A percentile compares a stretch with the other conserved stretches of the same genome.
Evolutionary conservation across 1,140 invertebrate species (phyloP).

Genomic region (Aphis gossypii): DNA sequence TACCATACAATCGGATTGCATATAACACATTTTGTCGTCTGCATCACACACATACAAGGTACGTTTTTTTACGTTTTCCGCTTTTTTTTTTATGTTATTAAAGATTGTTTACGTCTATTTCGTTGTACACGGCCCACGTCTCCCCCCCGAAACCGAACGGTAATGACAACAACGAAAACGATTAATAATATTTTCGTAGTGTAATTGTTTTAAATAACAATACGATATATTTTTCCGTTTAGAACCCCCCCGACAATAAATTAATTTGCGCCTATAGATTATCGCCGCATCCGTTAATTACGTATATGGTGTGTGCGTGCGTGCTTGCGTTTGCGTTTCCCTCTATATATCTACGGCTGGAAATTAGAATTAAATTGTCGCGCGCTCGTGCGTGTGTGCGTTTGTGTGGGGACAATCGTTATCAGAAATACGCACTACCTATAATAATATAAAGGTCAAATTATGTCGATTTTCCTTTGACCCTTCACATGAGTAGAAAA

Average conservation of each 20-base stretch:
- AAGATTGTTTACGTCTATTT: not conserved
- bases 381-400: not conserved
- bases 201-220: not conserved
- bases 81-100: not conserved
- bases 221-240: not conserved
- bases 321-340: not conserved
- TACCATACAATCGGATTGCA: slow-evolving; percentile 21
- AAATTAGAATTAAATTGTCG: not conserved
- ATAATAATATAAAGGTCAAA: slow-evolving; percentile 41
- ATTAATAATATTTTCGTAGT: not conserved
- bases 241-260: not conserved
- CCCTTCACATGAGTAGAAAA: not conserved
- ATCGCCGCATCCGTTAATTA: not conserved
- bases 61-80: not conserved
- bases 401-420: slow-evolving; percentile 7
- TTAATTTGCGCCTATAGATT: not conserved
- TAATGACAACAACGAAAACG: not conserved
- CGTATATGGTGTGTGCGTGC: not conserved
- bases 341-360: not conserved
- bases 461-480: slow-evolving; percentile 1
- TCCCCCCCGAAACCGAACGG: not conserved
- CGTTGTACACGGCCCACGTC: not conserved
- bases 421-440: slow-evolving; percentile 18
- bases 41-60: slow-evolving; percentile 24
- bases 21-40: not conserved